phyloP scores from a whole-genome alignment of 2,888 invertebrate genomes.

The Caenorhabditis sulstoni region DNA sequence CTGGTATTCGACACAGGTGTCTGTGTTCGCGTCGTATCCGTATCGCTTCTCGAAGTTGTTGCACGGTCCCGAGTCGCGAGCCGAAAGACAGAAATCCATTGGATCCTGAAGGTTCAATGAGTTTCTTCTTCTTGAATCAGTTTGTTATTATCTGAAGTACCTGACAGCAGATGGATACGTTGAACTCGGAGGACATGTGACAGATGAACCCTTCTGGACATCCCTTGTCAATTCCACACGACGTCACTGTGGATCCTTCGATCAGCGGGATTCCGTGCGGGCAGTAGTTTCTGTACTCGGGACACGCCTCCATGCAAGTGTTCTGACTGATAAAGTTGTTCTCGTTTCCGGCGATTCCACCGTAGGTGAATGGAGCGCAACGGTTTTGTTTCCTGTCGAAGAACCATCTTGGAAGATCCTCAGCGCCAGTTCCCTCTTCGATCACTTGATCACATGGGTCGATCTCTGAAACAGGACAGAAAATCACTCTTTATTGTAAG shows the following conservation, averaged over 20 bases:
- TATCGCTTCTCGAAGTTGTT: slow-evolving; percentile 69
- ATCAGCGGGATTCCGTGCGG: slow-evolving; percentile 78
- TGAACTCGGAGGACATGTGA: slow-evolving; percentile 77
- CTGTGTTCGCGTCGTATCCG: slow-evolving; percentile 76
- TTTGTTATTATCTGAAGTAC: slow-evolving; percentile 39
- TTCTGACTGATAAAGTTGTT: slow-evolving; percentile 78
- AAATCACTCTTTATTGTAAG: background rate
- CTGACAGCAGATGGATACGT: slow-evolving; percentile 78
- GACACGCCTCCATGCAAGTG: slow-evolving; percentile 71
- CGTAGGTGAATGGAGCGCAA: slow-evolving; percentile 76
- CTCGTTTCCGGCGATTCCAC: slow-evolving; percentile 77
- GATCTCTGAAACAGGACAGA: slow-evolving; percentile 61
- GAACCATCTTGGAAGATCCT: slow-evolving; percentile 76
- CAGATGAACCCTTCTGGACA: slow-evolving; percentile 78
- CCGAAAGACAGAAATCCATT: slow-evolving; percentile 77
- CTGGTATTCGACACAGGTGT: slow-evolving; percentile 76
- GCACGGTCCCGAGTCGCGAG: slow-evolving; percentile 78
- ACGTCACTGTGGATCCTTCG: slow-evolving; percentile 68
- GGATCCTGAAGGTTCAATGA: slow-evolving; percentile 72
- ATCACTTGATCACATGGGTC: slow-evolving; percentile 73
- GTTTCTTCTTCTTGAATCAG: background rate
- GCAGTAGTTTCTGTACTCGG: slow-evolving; percentile 74
- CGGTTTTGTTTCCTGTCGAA: slow-evolving; percentile 72
- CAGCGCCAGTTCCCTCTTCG: slow-evolving; percentile 72
- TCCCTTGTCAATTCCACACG: slow-evolving; percentile 76